These are phyloP conservation scores for Archips crataeganus DNA, from an alignment of 2,888 invertebrate species.

Conservation along the genomic window DNA sequence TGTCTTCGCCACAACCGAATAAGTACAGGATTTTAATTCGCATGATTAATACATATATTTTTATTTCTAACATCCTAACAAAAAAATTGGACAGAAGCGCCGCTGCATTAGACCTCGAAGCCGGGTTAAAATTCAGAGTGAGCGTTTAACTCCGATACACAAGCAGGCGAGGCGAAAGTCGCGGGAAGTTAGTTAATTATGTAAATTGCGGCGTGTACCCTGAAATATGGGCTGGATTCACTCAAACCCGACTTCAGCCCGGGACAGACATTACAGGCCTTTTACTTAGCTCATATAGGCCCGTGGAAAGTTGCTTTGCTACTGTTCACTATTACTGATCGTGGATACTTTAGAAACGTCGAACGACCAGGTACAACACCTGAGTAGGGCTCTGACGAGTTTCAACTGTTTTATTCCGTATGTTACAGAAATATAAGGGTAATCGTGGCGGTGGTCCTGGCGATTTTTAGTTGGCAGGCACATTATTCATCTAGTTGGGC, in stretches of 20 bases:
- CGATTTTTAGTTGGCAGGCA: too few species aligned
- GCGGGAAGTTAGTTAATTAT: constrained; percentile 77
- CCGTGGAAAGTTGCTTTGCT: background rate
- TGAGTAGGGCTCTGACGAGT: too few species aligned
- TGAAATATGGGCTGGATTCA: constrained; percentile 75
- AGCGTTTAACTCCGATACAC: constrained; percentile 34
- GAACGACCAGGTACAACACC: too few species aligned
- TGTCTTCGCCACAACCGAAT: too few species aligned
- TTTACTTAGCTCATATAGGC: constrained; percentile 7
- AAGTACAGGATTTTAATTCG: too few species aligned
- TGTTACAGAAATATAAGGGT: too few species aligned
- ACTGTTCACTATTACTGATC: background rate
- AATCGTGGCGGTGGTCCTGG: too few species aligned
- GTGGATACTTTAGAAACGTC: background rate
- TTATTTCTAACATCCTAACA: background rate
- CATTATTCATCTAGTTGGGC: too few species aligned
- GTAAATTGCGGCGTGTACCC: constrained; percentile 73
- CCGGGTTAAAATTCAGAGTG: constrained; percentile 27
- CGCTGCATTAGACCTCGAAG: constrained; percentile 6
- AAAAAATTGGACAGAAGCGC: background rate
- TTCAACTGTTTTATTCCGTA: too few species aligned
- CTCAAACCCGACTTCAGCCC: constrained; percentile 58
- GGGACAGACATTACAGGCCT: constrained; percentile 38
- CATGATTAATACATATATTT: too few species aligned
- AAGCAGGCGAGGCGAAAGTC: constrained; percentile 38